phyloP scores from a whole-genome alignment of 2,888 invertebrate species.

The Trachelus iudaicus region DNA sequence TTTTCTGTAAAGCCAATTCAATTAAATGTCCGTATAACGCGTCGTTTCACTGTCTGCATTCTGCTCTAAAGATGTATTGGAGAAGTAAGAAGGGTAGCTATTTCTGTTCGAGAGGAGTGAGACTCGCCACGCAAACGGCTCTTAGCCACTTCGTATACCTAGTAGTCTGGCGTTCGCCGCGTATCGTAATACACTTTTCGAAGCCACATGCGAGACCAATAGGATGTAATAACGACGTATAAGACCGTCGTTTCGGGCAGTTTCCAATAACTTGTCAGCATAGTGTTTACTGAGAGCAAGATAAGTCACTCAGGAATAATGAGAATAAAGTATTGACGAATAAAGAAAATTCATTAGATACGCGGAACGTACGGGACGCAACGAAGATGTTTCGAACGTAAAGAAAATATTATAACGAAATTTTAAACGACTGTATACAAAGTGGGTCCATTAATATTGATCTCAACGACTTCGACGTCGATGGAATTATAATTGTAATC shows the following conservation, averaged over 20 bases:
- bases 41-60: constrained; percentile 33
- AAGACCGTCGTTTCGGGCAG: background rate
- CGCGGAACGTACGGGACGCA: background rate
- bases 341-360: background rate
- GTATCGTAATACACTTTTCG: constrained; percentile 57
- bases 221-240: background rate
- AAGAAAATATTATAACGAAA: background rate
- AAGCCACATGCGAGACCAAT: constrained; percentile 28
- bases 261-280: background rate
- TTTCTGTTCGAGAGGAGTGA: constrained; percentile 62
- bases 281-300: background rate
- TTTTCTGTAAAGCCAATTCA: background rate
- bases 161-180: constrained; percentile 62
- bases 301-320: background rate
- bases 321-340: background rate
- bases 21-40: background rate
- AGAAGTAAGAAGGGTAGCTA: constrained; percentile 65
- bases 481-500: background rate
- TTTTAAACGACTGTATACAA: background rate
- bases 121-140: constrained; percentile 58
- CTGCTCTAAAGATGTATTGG: constrained; percentile 57
- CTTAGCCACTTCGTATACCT: constrained; percentile 61
- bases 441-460: background rate
- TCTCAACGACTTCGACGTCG: background rate
- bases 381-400: background rate